Evolutionary conservation across 2,113 vertebrate genomes (phyloP).

Genomic region (Falcunculus frontatus): DNA sequence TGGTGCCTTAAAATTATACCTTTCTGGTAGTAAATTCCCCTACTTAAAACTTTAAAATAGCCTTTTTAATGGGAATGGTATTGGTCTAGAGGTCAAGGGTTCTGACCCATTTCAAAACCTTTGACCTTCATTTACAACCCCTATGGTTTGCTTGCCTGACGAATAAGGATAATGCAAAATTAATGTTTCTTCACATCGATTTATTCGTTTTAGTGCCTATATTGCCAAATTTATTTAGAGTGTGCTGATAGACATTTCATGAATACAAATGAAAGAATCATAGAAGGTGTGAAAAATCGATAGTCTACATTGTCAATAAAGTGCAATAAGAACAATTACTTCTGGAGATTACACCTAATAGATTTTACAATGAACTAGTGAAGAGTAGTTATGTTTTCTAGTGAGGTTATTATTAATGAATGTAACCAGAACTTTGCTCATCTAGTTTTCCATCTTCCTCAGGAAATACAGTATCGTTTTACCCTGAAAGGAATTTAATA

Average conservation of each 20-base stretch:
- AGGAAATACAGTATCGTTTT: background rate
- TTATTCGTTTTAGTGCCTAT: conserved; percentile 83
- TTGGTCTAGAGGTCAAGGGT: conserved; percentile 92
- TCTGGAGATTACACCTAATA: conserved; percentile 76
- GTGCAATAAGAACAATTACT: conserved; percentile 79
- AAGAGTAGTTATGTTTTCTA: conserved; percentile 69
- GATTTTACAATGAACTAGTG: conserved; percentile 78
- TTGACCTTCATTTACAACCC: conserved; percentile 85
- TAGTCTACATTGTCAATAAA: conserved; percentile 81
- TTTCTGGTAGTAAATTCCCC: conserved; percentile 78
- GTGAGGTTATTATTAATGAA: conserved; percentile 66
- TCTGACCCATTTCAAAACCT: conserved; percentile 86
- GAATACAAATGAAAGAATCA: conserved; percentile 99
- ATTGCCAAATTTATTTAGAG: conserved; percentile 96
- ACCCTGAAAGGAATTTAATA: conserved; percentile 2
- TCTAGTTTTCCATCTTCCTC: conserved; percentile 29
- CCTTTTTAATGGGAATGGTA: conserved; percentile 82
- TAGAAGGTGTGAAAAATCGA: conserved; percentile 89
- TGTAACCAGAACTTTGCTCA: conserved; percentile 60
- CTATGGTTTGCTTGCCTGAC: conserved; percentile 83
- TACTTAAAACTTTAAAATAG: conserved; percentile 83
- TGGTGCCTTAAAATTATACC: conserved; percentile 71
- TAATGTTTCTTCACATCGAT: conserved; percentile 96
- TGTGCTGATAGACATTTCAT: conserved; percentile 88
- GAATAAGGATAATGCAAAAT: conserved; percentile 96